phyloP scores from a whole-genome alignment of 2,797 vertebrate species.

The Sus cebifrons region DNA sequence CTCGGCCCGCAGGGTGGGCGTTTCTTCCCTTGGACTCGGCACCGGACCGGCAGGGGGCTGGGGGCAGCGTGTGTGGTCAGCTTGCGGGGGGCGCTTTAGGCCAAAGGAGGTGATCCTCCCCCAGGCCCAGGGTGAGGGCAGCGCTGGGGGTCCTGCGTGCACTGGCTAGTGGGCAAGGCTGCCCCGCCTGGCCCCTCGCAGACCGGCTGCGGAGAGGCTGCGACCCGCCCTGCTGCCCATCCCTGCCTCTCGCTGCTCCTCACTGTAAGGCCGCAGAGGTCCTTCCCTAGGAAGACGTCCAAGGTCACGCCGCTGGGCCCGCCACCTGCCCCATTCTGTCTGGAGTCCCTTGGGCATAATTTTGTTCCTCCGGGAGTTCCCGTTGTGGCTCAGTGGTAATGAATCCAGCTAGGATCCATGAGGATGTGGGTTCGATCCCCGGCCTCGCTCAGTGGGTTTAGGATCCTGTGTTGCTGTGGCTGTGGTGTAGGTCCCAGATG shows the following conservation, averaged over 20 bases:
- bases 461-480: too few species aligned
- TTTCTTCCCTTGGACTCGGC: not conserved
- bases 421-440: too few species aligned
- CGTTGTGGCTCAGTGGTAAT: too few species aligned
- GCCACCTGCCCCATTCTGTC: not conserved
- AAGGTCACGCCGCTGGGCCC: not conserved
- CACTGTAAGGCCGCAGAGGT: not conserved
- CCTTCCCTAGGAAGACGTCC: not conserved
- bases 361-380: not conserved
- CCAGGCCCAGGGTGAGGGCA: not conserved
- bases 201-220: not conserved
- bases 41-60: not conserved
- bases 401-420: too few species aligned
- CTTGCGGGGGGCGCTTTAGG: not conserved
- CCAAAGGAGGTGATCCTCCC: not conserved
- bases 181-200: not conserved
- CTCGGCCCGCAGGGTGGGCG: too few species aligned
- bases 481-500: too few species aligned
- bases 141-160: fast-evolving
- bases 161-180: too few species aligned
- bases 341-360: not conserved
- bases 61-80: not conserved
- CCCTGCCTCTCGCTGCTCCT: not conserved
- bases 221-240: not conserved
- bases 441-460: too few species aligned